phyloP scores from a whole-genome alignment of 2,113 vertebrate species.

The Callospermophilus lateralis region DNA sequence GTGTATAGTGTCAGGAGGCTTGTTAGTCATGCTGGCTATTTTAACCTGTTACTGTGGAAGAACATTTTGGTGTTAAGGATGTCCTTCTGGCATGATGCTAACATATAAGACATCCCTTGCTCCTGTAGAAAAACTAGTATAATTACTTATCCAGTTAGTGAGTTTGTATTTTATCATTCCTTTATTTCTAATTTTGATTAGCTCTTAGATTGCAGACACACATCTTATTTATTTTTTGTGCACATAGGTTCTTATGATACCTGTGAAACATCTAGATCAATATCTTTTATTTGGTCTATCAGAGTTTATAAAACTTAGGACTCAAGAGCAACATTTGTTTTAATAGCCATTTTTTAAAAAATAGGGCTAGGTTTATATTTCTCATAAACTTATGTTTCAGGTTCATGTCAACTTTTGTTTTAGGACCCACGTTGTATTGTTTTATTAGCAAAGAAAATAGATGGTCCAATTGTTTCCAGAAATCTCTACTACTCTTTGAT shows the following conservation, averaged over 20 bases:
- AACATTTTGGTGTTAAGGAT: neutral
- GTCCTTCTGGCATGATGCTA: neutral
- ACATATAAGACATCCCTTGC: neutral
- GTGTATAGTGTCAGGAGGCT: neutral
- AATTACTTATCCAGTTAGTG: neutral
- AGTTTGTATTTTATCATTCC: conserved; percentile 4
- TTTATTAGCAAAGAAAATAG: conserved; percentile 50
- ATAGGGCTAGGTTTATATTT: conserved; percentile 6
- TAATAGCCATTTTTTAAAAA: neutral
- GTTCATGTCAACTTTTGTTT: conserved; percentile 30
- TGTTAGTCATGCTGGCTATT: neutral
- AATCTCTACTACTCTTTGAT: neutral
- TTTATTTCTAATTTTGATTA: conserved; percentile 51
- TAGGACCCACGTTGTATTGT: neutral
- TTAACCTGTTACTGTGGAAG: neutral
- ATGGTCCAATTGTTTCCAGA: conserved; percentile 1
- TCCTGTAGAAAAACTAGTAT: neutral
- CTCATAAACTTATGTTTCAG: neutral
- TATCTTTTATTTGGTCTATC: conserved; percentile 44
- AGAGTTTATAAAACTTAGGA: conserved; percentile 47
- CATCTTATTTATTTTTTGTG: neutral
- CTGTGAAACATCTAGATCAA: neutral
- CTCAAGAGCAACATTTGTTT: neutral
- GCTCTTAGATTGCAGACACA: neutral
- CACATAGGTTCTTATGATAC: neutral